phyloP scores from a whole-genome alignment of 2,797 vertebrate species.

The Chiloscyllium punctatum region DNA sequence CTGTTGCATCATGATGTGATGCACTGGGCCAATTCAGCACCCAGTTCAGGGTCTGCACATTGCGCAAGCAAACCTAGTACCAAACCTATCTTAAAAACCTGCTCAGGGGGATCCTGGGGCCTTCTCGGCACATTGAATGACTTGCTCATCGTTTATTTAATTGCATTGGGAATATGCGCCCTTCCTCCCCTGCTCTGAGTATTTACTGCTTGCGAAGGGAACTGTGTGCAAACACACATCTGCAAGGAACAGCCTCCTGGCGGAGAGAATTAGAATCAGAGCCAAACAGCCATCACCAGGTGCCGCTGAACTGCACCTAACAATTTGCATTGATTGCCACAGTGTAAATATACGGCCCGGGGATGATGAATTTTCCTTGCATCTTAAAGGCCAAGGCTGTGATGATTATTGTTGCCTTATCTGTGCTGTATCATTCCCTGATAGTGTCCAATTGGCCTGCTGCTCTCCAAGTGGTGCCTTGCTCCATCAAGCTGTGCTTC shows the following conservation, averaged over 20 bases:
- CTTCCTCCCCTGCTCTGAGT: background rate
- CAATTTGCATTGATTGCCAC: background rate
- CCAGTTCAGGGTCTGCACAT: background rate
- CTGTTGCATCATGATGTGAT: background rate
- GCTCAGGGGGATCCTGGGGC: background rate
- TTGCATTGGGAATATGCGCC: background rate
- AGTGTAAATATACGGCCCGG: background rate
- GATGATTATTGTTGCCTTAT: background rate
- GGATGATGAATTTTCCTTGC: background rate
- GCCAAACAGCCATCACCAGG: background rate
- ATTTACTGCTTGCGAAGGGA: background rate
- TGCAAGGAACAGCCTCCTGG: background rate
- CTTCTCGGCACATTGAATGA: background rate
- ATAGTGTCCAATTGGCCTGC: background rate
- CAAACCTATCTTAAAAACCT: background rate
- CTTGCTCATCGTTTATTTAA: constrained; percentile 1
- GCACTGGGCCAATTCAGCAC: background rate
- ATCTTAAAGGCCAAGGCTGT: background rate
- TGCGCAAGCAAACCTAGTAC: background rate
- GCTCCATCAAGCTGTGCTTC: constrained; percentile 43
- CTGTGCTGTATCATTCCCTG: background rate
- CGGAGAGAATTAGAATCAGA: background rate
- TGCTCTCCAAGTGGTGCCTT: background rate
- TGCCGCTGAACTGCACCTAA: no score
- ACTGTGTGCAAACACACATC: constrained; percentile 7